Base-by-base conservation (phyloP, 2,888 invertebrate genomes). In the Pandemis heparana region DNA sequence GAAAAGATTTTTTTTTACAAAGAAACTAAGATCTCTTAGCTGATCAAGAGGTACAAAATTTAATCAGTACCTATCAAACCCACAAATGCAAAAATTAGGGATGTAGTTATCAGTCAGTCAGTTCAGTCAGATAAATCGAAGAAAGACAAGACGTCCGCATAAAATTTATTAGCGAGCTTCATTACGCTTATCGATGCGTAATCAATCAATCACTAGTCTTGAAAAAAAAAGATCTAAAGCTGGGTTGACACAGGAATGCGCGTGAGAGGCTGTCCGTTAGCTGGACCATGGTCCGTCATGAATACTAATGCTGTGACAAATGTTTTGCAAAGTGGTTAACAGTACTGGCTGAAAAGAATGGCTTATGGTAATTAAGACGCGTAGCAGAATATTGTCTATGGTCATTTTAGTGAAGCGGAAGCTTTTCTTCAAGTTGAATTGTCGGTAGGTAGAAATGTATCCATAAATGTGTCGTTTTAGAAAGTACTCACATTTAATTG, bases 221-320 rank as follows among this genome's bases (percentile, higher is more conserved):
- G 46, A n/a, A 41, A 43, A 48, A 68, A 59, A 32, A 41, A 67
- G 32, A 23, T 53, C 63, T 53, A 32, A 32, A 56, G 53, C 56
- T 51, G 53, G 43, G 53, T 43, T 63, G 32, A 56, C 70, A 60
- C 43, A 8, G 63, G 70, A 63, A 70, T 70, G 70, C 53, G 63
- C 61, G 60, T 51, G 53, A 56, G 70, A 62, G 56, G 41, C 70
- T 62, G 53, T 6, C 70, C 70, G 70, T 70, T 70, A 70, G 32
- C 70, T 70, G 70, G 70, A 62, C 70, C 70, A 70, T 63, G 43
- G 62, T 53, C 53, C 41, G 63, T 53, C 32, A 43, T 63, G 70
- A 70, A 70, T 70, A 70, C 16, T 70, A 63, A 70, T 65, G 14
- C 16, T 43, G 70, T 70, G 70, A 70, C 70, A 70, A 70, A 70